phyloP scores from a whole-genome alignment of 2,888 invertebrate species.

The Microchrysa polita region DNA sequence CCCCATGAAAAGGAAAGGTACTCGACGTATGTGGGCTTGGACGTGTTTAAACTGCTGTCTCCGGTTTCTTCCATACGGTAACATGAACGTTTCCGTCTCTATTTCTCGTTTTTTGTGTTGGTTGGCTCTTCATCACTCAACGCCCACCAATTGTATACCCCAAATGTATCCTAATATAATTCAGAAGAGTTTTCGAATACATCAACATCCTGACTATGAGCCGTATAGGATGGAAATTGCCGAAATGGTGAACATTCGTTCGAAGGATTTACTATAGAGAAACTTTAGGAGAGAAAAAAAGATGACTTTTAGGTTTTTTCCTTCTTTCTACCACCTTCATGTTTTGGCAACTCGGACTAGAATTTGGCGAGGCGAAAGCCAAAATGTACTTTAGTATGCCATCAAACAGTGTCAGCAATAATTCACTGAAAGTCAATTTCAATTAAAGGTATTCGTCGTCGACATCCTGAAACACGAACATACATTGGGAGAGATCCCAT shows the following conservation, averaged over 20 bases:
- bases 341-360: conserved; percentile 2
- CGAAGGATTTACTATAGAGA: background rate
- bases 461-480: conserved; percentile 43
- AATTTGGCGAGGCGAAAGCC: conserved; percentile 33
- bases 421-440: conserved; percentile 51
- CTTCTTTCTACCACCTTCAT: background rate
- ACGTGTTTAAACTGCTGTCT: conserved; percentile 18
- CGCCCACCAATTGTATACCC: conserved; percentile 35
- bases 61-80: background rate
- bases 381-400: conserved; percentile 48
- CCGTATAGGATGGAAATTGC: background rate
- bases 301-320: conserved; percentile 32
- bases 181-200: conserved; percentile 26
- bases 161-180: conserved; percentile 36
- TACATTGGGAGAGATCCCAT: conserved; percentile 31
- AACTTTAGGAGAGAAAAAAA: background rate
- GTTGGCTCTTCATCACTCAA: conserved; percentile 23
- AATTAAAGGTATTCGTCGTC: conserved; percentile 47
- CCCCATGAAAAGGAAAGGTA: conserved; percentile 1
- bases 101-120: conserved; percentile 12
- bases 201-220: background rate
- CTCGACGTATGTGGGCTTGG: background rate
- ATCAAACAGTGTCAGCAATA: conserved; percentile 51
- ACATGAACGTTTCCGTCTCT: conserved; percentile 5
- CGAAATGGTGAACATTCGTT: background rate